A percentile compares a stretch with the other conserved stretches of the same genome.
phyloP scores from a whole-genome alignment of 2,113 vertebrate genomes.

The Aspidoscelis tigris region DNA sequence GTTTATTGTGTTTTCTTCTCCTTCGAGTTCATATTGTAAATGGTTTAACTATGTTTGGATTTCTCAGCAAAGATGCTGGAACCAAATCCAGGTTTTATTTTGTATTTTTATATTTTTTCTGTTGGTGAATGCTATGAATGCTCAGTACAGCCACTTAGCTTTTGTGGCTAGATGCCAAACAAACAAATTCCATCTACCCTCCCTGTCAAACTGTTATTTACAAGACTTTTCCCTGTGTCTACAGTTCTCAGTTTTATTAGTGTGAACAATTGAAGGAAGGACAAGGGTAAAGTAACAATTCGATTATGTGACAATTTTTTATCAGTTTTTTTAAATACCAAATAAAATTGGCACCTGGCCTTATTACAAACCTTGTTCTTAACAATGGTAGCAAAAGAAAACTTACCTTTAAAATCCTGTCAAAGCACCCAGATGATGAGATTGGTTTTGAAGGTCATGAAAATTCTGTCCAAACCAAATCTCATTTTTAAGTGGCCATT shows the following conservation, averaged over 20 bases:
- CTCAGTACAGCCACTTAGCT: constrained; percentile 43
- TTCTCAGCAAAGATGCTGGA: constrained; percentile 54
- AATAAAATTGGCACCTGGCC: background rate
- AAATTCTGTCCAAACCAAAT: background rate
- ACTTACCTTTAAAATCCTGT: background rate
- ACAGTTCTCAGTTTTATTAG: background rate
- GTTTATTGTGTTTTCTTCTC: background rate
- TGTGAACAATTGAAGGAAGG: background rate
- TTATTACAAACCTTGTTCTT: background rate
- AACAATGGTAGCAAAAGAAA: background rate
- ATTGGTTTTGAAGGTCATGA: background rate
- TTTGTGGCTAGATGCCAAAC: constrained; percentile 51
- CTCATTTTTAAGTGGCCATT: background rate
- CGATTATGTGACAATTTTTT: background rate
- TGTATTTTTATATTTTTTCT: background rate
- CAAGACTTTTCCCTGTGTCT: constrained; percentile 14
- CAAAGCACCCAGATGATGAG: background rate
- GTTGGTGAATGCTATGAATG: constrained; percentile 34
- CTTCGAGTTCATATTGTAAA: constrained; percentile 20
- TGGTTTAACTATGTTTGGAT: constrained; percentile 8
- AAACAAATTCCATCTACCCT: constrained; percentile 42
- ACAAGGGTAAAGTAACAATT: background rate
- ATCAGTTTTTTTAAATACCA: background rate
- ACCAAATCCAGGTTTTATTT: constrained; percentile 49
- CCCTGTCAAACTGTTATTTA: constrained; percentile 11